These are phyloP conservation scores for Nephila pilipes DNA, from an alignment of 1,140 invertebrate species.

Conservation along the genomic window DNA sequence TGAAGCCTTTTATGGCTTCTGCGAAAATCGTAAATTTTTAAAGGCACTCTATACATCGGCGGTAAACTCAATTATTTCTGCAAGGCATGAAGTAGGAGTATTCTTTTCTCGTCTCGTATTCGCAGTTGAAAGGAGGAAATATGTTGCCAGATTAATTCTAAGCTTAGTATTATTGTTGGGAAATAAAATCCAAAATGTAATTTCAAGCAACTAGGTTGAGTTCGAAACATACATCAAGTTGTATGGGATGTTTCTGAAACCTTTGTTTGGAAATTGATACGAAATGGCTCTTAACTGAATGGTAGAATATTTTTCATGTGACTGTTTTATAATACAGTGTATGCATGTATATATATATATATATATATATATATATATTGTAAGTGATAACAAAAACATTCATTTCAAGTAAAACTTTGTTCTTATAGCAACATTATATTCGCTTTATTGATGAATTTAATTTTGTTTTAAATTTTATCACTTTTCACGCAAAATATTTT, in stretches of 20 bases:
- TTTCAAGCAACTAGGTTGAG: background rate
- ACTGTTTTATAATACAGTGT: background rate
- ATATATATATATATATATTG: no score
- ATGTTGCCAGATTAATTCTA: background rate
- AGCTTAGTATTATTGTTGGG: background rate
- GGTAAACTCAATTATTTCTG: background rate
- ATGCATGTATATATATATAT: no score
- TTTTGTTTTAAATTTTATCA: no score
- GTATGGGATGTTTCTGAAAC: background rate
- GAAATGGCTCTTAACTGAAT: background rate
- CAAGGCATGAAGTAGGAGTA: background rate
- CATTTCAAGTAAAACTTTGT: no score
- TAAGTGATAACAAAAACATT: no score
- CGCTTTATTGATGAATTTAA: no score
- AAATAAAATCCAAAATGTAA: background rate
- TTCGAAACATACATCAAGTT: background rate
- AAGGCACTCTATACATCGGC: background rate
- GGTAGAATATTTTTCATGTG: no score
- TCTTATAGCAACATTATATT: no score
- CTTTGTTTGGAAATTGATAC: background rate
- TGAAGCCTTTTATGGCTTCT: slow-evolving; percentile 1
- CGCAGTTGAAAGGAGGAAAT: background rate
- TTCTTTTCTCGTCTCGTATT: background rate
- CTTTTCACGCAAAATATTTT: no score
- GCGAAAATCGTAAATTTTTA: slow-evolving; percentile 14